Percentiles rank a stretch among this genome's conserved stretches.
Evolutionary conservation across 2,113 vertebrate genomes (phyloP).

Genomic region (Hassar affinis): DNA sequence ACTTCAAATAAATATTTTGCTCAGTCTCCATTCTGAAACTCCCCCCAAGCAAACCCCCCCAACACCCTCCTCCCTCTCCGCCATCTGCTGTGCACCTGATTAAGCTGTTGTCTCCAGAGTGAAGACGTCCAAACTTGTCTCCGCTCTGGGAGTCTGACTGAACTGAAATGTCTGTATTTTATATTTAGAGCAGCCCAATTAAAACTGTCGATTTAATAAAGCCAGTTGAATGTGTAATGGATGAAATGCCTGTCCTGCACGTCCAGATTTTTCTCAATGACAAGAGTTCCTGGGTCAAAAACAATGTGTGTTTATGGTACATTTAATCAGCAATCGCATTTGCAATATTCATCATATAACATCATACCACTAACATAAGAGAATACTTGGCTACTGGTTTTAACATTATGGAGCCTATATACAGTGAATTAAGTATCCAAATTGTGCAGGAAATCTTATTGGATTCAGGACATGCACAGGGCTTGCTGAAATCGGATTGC

Average conservation of each 20-base stretch:
- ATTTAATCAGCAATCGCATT: neutral
- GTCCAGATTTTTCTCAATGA: neutral
- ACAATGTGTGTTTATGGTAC: neutral
- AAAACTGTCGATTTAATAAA: neutral
- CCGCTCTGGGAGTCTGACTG: neutral
- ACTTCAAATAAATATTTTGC: neutral
- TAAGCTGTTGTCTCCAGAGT: conserved; percentile 18
- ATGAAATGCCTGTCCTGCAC: neutral
- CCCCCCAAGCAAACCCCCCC: neutral
- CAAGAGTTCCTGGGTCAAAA: neutral
- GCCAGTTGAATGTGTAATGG: neutral
- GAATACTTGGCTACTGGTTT: neutral
- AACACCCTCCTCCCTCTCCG: neutral
- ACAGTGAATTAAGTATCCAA: neutral
- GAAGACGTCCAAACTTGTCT: conserved; percentile 8
- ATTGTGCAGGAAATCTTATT: neutral
- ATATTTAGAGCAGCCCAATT: neutral
- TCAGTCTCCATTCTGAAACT: neutral
- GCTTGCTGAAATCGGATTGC: neutral
- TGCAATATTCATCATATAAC: neutral
- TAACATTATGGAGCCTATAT: neutral
- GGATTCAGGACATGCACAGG: neutral
- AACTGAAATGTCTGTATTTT: neutral
- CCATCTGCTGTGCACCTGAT: conserved; percentile 27
- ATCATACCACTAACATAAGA: neutral